Evolutionary conservation across 2,113 vertebrate species (phyloP), one percentile per base, ranked within the genome.

Genomic region (Silurus asotus): DNA sequence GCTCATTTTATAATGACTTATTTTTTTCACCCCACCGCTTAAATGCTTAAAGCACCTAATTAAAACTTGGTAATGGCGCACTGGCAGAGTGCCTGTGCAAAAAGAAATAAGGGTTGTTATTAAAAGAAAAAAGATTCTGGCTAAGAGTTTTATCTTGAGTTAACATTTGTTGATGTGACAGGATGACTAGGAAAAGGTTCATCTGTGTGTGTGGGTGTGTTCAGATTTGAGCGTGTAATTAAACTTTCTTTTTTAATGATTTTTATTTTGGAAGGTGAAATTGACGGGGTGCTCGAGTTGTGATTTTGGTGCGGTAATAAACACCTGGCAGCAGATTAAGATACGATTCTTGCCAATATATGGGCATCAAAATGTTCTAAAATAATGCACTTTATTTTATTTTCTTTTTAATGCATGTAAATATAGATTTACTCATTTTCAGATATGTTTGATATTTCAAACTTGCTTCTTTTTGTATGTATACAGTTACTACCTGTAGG

Each of bases 41-140:
- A 88, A 77, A 88, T 81, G 62, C 87, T 89, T 81, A 53, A 87
- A 86, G 65, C 61, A 81, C 69, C 67, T 84, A 90, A 92, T 93
- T 91, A 89, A 92, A 89, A 87, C 65, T 65, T 72, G 37, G 23
- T 77, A 75, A 76, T 75, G 88, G 83, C 78, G 55, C 62, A 53
- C 79, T 90, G 89, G 88, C 81, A 80, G 56, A 37, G 17, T 13
- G 83, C 67, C 83, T n/a, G 70, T 49, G 45, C 53, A 55, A 14
- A 48, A 77, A 45, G 51, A 53, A 28, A 28, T 23, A 28, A 56
- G 25, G 56, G 37, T 45, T 37, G 11, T 17, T 72, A 59, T 79
- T 9, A 45, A 61, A 61, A 61, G 8, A 80, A 80, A 3, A 80
- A 80, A 3, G 5, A 59, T 9, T 79, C 20, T 25, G 53, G 84